A percentile compares a stretch with the other conserved stretches of the same genome.
phyloP scores from a whole-genome alignment of 1,140 invertebrate species.

The Trichomalopsis sarcophagae region DNA sequence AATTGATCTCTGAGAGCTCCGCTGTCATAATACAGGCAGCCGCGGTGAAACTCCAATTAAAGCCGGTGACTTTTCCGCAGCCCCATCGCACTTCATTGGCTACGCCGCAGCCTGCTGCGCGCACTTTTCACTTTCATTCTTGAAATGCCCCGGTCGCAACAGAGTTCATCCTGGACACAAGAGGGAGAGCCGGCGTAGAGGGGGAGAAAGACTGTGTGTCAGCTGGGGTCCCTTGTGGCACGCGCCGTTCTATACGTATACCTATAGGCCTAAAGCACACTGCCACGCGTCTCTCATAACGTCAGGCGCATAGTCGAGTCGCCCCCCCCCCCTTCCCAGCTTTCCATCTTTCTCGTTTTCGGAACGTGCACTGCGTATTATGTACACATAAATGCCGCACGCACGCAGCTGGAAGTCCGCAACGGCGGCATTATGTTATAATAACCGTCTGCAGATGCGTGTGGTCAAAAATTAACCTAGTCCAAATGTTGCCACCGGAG shows the following conservation, averaged over 20 bases:
- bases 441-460: neutral
- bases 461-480: slow-evolving; percentile 25
- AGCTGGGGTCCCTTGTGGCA: slow-evolving; percentile 10
- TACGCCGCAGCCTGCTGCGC: neutral
- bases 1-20: too few relatives aligned
- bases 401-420: neutral
- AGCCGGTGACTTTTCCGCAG: slow-evolving; percentile 2
- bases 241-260: slow-evolving; percentile 6
- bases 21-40: neutral
- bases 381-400: neutral
- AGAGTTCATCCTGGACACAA: neutral
- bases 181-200: neutral
- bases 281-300: slow-evolving; percentile 14
- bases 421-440: neutral
- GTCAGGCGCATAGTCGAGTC: neutral
- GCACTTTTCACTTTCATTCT: slow-evolving; percentile 18
- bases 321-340: neutral
- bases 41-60: neutral
- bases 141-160: neutral
- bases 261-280: neutral
- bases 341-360: neutral
- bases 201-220: neutral
- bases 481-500: neutral
- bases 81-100: neutral
- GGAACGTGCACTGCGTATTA: too few relatives aligned